Percentiles rank a stretch among this genome's conserved stretches.
Conservation (phyloP, 2,113 vertebrate species). For the Myiagra hebetior region DNA sequence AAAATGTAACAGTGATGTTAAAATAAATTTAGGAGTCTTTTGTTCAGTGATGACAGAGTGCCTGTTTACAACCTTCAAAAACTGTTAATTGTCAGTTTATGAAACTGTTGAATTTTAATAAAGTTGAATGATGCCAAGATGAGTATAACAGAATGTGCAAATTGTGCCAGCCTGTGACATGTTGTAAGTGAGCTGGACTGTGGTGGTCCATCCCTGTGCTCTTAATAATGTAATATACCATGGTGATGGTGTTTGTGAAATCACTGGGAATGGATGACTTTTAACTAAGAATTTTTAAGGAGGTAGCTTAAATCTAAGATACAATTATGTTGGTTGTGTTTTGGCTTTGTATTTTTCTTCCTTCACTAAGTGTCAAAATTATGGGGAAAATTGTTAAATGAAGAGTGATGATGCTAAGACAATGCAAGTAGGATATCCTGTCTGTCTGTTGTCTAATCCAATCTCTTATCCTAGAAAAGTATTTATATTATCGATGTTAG, state of each 20-base stretch:
- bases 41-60: neutral
- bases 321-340: neutral
- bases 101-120: neutral
- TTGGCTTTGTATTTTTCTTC: neutral
- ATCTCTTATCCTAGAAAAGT: neutral
- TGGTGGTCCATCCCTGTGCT: neutral
- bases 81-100: neutral
- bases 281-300: neutral
- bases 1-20: neutral
- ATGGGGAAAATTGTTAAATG: neutral
- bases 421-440: neutral
- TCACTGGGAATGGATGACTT: neutral
- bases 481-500: neutral
- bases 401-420: neutral
- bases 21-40: neutral
- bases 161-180: neutral
- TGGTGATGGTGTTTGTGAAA: neutral
- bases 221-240: neutral
- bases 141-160: neutral
- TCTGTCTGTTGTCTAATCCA: neutral
- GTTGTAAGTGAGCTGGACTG: rapidly evolving
- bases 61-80: neutral
- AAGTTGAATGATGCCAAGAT: neutral
- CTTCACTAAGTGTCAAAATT: neutral
- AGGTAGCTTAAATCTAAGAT: neutral